Conservation (phyloP, 2,888 invertebrate species). For the Metopia argyrocephala region DNA sequence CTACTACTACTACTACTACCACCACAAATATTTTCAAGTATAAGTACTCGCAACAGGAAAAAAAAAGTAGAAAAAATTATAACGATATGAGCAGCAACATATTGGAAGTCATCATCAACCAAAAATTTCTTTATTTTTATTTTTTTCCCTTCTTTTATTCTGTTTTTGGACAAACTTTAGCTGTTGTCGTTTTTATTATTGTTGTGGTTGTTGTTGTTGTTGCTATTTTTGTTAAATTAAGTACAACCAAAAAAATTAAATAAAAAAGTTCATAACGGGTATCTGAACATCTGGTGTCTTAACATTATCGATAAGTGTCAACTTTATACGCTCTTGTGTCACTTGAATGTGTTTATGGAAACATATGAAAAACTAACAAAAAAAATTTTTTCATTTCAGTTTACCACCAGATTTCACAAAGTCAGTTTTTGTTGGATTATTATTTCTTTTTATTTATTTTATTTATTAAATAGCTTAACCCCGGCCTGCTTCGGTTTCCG, state of each 20-base stretch:
- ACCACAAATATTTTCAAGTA: too few species aligned
- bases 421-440: neutral
- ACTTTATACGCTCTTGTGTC: constrained; percentile 61
- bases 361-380: constrained; percentile 37
- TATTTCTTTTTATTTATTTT: neutral
- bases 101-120: constrained; percentile 56
- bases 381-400: constrained; percentile 22
- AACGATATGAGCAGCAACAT: constrained; percentile 43
- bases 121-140: constrained; percentile 49
- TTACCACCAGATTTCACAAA: constrained; percentile 8
- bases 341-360: constrained; percentile 55
- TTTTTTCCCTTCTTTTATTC: too few species aligned
- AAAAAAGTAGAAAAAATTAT: constrained; percentile 3
- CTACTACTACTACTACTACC: neutral
- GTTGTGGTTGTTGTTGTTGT: constrained; percentile 17
- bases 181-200: constrained; percentile 22
- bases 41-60: neutral
- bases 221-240: constrained; percentile 30
- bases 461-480: too few species aligned
- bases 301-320: constrained; percentile 66
- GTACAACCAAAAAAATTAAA: constrained; percentile 24
- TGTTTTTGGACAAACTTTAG: constrained; percentile 50
- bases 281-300: constrained; percentile 59
- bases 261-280: constrained; percentile 18
- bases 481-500: too few species aligned